These are phyloP conservation scores for Premnoplex brunnescens DNA, from an alignment of 2,797 vertebrate species.

Conservation along the genomic window DNA sequence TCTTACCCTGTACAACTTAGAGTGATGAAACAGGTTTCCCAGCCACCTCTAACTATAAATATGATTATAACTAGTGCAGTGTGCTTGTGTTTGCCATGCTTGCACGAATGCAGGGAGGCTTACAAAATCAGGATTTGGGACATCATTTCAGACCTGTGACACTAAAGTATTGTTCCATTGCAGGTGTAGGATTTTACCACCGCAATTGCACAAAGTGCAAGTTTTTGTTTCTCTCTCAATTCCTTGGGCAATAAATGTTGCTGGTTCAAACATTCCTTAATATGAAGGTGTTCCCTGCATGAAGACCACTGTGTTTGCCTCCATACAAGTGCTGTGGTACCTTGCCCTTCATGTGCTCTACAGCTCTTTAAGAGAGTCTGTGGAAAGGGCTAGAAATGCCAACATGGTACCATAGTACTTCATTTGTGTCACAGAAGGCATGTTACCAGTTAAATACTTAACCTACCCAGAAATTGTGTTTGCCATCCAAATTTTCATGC, in stretches of 20 bases:
- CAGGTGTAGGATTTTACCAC: not conserved
- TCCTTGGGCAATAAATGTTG: not conserved
- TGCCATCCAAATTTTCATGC: not conserved
- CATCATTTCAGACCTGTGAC: not conserved
- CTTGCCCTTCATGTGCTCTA: not conserved
- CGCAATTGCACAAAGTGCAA: not conserved
- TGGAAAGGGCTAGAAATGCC: conserved; percentile 48
- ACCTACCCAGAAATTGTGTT: not conserved
- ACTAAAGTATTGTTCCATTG: not conserved
- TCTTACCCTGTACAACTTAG: not conserved
- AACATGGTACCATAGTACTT: not conserved
- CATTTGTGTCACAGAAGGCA: conserved; percentile 8
- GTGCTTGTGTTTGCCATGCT: not conserved
- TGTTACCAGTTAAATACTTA: conserved; percentile 24
- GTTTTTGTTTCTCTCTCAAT: not conserved
- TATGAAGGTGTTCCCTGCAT: not conserved
- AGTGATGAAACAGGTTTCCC: not conserved
- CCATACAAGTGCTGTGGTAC: not conserved
- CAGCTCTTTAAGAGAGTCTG: not conserved
- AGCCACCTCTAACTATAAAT: not conserved
- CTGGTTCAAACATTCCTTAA: not conserved
- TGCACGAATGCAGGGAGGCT: not conserved
- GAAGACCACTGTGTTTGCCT: not conserved
- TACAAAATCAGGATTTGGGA: not conserved
- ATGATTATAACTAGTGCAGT: not conserved